Base-by-base conservation (phyloP, 2,113 vertebrate species). In the Mesocricetus auratus region DNA sequence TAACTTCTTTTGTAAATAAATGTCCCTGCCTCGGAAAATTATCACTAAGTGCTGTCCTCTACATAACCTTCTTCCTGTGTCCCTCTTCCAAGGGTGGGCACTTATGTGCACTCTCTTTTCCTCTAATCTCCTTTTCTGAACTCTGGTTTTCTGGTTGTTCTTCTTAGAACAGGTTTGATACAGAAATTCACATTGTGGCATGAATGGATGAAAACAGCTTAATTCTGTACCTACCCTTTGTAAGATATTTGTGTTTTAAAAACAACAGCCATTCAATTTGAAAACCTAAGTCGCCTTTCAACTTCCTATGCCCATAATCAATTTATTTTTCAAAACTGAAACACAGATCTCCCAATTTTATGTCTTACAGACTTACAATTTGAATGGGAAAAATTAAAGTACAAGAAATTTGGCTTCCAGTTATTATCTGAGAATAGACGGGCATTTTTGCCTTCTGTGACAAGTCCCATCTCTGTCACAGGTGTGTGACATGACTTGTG, bases 1-100 rank as follows among this genome's bases (percentile, higher is more conserved):
- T 94, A 90, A 93, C 60, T 3, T 87, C 60, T 62, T 95, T 94
- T 97, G 87, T 94, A 95, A 95, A 92, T 91, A 94, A 95, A 90
- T 90, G 74, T 79, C 33, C 91, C 69, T 86, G 92, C 64, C 81
- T 93, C 68, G 89, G 89, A 93, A 94, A 90, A 94, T 86, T 56
- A 93, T 88, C 62, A 81, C 83, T 94, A 82, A 97, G 75, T 97
- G 90, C 69, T 93, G 56, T 95, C 64, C 31, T 97, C 77, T 89
- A 78, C 16, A 53, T 9, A 89, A 36, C 47, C 11, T 19, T 96
- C 74, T 94, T 95, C 75, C 88, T 90, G 69, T 96, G 75, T 91
- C 87, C 79, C 82, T 95, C 50, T 93, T 69, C 53, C 19, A 92
- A 75, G 68, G 50, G 45, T 97, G 45, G 66, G 45, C 66, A 64